phyloP scores from a whole-genome alignment of 2,113 vertebrate genomes.

The Microcebus jonahi region DNA sequence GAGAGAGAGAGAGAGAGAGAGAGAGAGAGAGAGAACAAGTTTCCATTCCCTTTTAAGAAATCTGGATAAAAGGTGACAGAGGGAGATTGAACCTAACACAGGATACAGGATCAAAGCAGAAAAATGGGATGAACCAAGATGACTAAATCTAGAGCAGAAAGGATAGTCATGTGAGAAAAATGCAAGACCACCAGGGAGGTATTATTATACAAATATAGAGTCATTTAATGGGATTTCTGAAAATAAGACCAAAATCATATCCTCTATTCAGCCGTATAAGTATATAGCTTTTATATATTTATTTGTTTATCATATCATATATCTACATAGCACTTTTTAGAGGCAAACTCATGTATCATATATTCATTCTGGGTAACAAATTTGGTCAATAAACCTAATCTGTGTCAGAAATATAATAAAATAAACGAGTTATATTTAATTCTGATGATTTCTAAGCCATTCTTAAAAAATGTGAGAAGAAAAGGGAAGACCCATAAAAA shows the following conservation, averaged over 20 bases:
- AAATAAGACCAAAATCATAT: not conserved
- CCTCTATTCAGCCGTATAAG: not conserved
- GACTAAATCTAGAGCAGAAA: not conserved
- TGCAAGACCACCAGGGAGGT: not conserved
- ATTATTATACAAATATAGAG: not conserved
- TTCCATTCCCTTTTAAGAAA: not conserved
- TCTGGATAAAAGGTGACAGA: not conserved
- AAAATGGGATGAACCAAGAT: not conserved
- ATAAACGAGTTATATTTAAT: not conserved
- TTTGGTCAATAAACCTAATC: not conserved
- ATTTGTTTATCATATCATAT: not conserved
- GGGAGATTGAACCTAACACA: not conserved
- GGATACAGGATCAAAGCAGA: not conserved
- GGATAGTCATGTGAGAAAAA: not conserved
- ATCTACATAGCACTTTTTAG: not conserved
- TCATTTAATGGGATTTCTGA: not conserved
- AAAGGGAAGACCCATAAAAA: not conserved
- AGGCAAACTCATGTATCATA: not conserved
- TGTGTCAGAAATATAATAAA: not conserved
- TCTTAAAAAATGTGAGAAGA: not conserved
- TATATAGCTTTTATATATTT: not conserved
- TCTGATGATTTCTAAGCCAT: not conserved
- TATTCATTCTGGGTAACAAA: not conserved
- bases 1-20: too few relatives aligned
- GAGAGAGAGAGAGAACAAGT: too few relatives aligned